A percentile compares a stretch with the other conserved stretches of the same genome.
Conservation (phyloP, 1,140 invertebrate species). For the Ephestia elutella region DNA sequence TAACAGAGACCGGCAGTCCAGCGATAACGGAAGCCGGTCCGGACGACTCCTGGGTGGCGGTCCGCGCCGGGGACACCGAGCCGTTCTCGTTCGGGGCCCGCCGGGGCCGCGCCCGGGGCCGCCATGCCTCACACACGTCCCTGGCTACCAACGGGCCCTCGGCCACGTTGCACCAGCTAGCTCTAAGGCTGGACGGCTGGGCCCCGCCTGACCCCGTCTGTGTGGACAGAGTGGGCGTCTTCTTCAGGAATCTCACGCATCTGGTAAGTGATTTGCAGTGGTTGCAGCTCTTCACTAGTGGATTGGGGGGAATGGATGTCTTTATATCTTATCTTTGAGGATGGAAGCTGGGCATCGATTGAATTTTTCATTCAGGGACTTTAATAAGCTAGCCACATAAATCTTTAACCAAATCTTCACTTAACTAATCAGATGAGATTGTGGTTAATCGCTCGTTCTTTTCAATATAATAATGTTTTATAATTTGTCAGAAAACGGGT, state of each 20-base stretch:
- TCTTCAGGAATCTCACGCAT: constrained; percentile 86
- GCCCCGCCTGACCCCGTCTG: constrained; percentile 89
- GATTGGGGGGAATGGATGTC: too few species aligned
- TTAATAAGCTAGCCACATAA: not conserved
- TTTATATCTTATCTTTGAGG: too few species aligned
- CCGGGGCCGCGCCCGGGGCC: constrained; percentile 85
- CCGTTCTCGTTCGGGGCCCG: constrained; percentile 89
- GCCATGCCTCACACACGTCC: constrained; percentile 87
- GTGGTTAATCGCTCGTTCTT: too few species aligned
- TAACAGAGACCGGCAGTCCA: constrained; percentile 29
- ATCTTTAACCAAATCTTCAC: too few species aligned
- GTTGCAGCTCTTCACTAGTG: too few species aligned
- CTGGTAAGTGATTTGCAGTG: constrained; percentile 36
- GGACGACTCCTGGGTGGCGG: constrained; percentile 80
- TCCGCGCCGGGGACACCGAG: constrained; percentile 81
- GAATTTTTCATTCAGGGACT: too few species aligned
- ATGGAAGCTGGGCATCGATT: too few species aligned
- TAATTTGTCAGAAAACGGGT: constrained; percentile 44
- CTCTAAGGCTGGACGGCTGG: constrained; percentile 93
- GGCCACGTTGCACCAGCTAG: constrained; percentile 93
- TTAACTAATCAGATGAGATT: too few species aligned
- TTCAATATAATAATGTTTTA: too few species aligned
- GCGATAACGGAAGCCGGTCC: constrained; percentile 32
- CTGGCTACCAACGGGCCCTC: constrained; percentile 84
- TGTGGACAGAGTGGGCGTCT: constrained; percentile 95